Evolutionary conservation across 2,888 invertebrate species (phyloP).

Genomic region (Phania funesta): DNA sequence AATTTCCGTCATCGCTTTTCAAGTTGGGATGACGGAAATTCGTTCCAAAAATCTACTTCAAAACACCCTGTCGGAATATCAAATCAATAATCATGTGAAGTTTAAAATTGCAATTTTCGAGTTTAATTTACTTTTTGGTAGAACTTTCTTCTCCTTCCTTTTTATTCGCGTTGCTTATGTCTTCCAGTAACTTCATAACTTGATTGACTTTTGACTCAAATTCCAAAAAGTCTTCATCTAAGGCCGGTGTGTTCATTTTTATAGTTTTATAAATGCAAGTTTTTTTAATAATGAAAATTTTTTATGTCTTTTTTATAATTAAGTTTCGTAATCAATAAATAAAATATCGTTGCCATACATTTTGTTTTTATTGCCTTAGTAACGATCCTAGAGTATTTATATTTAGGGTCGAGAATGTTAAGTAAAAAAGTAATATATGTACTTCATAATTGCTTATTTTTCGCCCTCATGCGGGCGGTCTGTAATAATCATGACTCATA

Average conservation of each 20-base stretch:
- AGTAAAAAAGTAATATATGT: no score
- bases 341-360: background rate
- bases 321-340: background rate
- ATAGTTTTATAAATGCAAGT: background rate
- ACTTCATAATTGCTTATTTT: no score
- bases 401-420: no score
- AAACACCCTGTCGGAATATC: no score
- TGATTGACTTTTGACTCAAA: conserved; percentile 79
- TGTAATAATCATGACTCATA: no score
- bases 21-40: no score
- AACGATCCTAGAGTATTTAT: background rate
- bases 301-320: background rate
- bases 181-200: conserved; percentile 76
- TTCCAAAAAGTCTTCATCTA: conserved; percentile 75
- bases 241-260: conserved; percentile 65
- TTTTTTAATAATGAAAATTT: background rate
- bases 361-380: conserved; percentile 19
- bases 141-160: conserved; percentile 60
- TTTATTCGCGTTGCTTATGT: conserved; percentile 70
- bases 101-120: background rate
- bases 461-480: no score
- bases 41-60: no score
- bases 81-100: background rate
- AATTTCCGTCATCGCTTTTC: no score
- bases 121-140: conserved; percentile 67